These are phyloP conservation scores for Aurelia aurita DNA, from an alignment of 30 jellyfish, hydroid and myxozoan species.

Conservation along the genomic window DNA sequence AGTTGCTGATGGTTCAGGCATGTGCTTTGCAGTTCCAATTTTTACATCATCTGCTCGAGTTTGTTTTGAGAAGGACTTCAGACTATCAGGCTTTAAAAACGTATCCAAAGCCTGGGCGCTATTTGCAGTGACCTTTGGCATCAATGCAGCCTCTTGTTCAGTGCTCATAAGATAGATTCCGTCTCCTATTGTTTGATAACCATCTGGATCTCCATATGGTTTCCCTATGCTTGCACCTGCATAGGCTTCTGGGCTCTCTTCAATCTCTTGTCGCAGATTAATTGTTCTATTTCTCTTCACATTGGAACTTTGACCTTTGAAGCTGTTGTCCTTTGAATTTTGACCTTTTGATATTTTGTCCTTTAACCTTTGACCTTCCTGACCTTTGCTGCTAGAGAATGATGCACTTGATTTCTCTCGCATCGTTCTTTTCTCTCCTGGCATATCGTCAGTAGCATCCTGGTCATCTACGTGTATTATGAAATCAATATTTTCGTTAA, in stretches of 20 bases:
- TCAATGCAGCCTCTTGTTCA: slow-evolving; percentile 53
- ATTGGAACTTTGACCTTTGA: not conserved
- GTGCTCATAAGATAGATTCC: slow-evolving; percentile 81
- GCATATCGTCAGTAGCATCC: slow-evolving; percentile 14
- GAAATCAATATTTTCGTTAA: not conserved
- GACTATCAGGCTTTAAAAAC: not conserved
- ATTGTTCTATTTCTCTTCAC: slow-evolving; percentile 2
- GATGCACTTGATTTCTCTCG: no score
- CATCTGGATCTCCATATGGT: slow-evolving; percentile 96
- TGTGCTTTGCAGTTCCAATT: not conserved
- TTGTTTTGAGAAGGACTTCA: not conserved
- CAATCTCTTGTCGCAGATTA: slow-evolving; percentile 66
- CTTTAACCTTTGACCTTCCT: not conserved
- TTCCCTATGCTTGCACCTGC: slow-evolving; percentile 77
- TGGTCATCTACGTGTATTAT: slow-evolving; percentile 6
- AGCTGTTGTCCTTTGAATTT: not conserved
- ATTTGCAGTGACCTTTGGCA: slow-evolving; percentile 24
- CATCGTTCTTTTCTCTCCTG: not conserved
- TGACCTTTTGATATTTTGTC: not conserved
- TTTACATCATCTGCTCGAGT: not conserved
- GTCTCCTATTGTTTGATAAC: slow-evolving; percentile 91
- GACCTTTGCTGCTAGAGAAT: not conserved
- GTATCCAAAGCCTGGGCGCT: slow-evolving; percentile 20
- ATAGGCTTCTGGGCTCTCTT: slow-evolving; percentile 59
- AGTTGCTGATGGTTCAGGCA: slow-evolving; percentile 43